Evolutionary conservation across 2,888 invertebrate species (phyloP).

Genomic region (Hyles lineata): DNA sequence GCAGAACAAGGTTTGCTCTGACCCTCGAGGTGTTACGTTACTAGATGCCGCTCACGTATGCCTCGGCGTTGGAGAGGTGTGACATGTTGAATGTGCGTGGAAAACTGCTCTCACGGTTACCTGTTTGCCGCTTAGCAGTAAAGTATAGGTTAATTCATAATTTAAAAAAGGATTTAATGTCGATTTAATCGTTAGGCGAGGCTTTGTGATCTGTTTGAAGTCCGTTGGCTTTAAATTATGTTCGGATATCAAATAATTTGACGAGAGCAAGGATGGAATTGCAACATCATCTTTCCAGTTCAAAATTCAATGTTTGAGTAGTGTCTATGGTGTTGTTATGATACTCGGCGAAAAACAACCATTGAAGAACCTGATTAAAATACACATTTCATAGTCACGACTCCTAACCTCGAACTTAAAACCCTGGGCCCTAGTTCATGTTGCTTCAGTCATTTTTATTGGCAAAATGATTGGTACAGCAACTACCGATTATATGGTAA

Average conservation of each 20-base stretch:
- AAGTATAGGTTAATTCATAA: constrained; percentile 6
- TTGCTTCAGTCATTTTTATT: too few relatives aligned
- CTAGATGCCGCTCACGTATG: constrained; percentile 31
- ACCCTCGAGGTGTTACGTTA: constrained; percentile 26
- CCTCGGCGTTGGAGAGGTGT: constrained; percentile 28
- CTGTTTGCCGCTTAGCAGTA: not conserved
- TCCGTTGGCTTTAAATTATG: not conserved
- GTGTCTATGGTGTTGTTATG: too few relatives aligned
- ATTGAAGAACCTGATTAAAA: too few relatives aligned
- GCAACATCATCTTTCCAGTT: too few relatives aligned
- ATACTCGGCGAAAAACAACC: too few relatives aligned
- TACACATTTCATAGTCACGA: too few relatives aligned
- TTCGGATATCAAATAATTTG: not conserved
- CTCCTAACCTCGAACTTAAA: too few relatives aligned
- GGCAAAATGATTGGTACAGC: too few relatives aligned
- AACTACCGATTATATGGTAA: not conserved
- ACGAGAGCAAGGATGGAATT: not conserved
- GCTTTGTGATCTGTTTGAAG: not conserved
- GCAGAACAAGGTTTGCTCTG: constrained; percentile 25
- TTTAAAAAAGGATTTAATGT: not conserved
- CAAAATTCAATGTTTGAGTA: too few relatives aligned
- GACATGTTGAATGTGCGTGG: constrained; percentile 25
- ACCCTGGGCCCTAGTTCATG: too few relatives aligned
- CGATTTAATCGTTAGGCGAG: not conserved
- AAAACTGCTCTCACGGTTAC: constrained; percentile 23